Evolutionary conservation across 2,113 vertebrate genomes (phyloP), one percentile per base, ranked within the genome.

Genomic region (Castor canadensis): DNA sequence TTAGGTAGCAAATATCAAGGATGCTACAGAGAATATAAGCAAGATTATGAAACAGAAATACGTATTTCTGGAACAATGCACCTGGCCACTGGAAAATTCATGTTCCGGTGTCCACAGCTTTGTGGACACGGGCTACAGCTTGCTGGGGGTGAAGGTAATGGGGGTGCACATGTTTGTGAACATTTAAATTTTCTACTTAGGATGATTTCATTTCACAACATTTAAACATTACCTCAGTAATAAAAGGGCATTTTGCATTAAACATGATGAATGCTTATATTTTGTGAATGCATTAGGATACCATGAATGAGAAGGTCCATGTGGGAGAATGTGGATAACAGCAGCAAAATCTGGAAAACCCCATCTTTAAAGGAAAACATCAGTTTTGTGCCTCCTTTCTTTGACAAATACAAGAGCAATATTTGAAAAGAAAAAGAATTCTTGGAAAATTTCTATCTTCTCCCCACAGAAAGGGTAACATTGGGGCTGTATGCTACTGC

Each of bases 301-400:
- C 24, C 77, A 30, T 0, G 2, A 58, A 35, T 43, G 47, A n/a
- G 0, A 16, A 0, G 6, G 47, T 16, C 60, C 4, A 35, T 0
- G 26, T 40, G 30, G 72, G 28, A 6, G 12, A 54, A 49, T 22
- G 40, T 32, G 52, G 60, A 75, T 52, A 40, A 24, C 26, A 28
- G 49, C 49, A 40, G 60, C 2, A 11, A 0, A 0, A 32, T 38
- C 4, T 45, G 24, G 26, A 77, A 72, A 69, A 40, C 12, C 5
- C 20, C 35, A 45, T 17, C 17, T 67, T 69, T 67, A 35, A 79
- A 60, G 79, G 32, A 47, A 76, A 64, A 71, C 58, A 35, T 35
- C 7, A 32, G 6, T 28, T 49, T 62, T 92, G 32, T 32, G 17
- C 43, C 47, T 38, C 35, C 40, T 75, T 82, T 60, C 22, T 40